Evolutionary conservation across 2,888 invertebrate species (phyloP), one percentile per base, ranked within the genome.

Genomic region (Ormyrus pomaceus): DNA sequence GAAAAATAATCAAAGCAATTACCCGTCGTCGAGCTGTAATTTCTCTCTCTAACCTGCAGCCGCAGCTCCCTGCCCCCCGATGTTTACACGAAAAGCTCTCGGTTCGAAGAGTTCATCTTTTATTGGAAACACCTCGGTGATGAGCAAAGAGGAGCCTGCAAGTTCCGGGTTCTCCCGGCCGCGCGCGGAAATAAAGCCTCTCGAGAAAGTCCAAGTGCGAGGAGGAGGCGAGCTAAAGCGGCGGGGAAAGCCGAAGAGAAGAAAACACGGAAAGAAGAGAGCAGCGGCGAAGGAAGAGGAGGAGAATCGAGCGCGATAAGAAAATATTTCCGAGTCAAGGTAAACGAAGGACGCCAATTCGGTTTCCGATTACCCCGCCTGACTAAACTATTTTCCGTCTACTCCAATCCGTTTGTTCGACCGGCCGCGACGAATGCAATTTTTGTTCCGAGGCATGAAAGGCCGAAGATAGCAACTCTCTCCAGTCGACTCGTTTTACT

Each of bases 281-380:
- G 48, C 55, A 34, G 19, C 9, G 6, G n/a, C 11, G 53, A 50
- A 61, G 51, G 10, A 11, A 10, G 46, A 6, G 11, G 53, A 13
- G 19, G 45, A 58, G 62, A 71, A 58, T 55, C 56, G 19, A 71
- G 68, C 3, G 51, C 58, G 69, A 66, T 58, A 71, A 65, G 71
- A 66, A 77, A 64, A 64, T 71, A 71, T 71, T 77, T 77, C 59
- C 65, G 46, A 46, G 77, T 51, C 46, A 5, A 64, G 64, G 64
- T 58, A 70, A 53, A 34, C 48, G 50, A 56, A 34, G 61, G 51
- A 68, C 50, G 68, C 59, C n/a, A 53, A 69, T 46, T 69, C 13
- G 7, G 50, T 59, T 62, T 76, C 53, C 19, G 46, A 74, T 65
- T 74, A 74, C 74, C 8, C 64, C 34, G 50, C 11, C 48, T 61